Evolutionary conservation across 2,113 vertebrate genomes (phyloP).

Genomic region (Mystacornis crossleyi): DNA sequence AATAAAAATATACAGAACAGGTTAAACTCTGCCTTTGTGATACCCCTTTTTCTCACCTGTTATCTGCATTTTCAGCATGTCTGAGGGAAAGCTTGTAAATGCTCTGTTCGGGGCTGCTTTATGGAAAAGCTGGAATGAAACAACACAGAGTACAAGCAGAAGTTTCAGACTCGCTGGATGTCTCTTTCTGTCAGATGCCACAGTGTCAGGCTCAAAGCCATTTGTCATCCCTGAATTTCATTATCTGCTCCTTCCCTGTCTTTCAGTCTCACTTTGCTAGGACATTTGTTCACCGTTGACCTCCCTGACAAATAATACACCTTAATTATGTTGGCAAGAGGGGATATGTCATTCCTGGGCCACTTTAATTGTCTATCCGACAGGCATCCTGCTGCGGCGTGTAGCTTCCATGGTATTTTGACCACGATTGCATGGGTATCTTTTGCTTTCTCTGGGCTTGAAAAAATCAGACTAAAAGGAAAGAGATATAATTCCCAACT

Average conservation of each 20-base stretch:
- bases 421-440: constrained; percentile 39
- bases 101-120: not conserved
- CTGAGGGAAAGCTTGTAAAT: constrained; percentile 33
- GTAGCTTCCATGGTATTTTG: constrained; percentile 72
- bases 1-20: not conserved
- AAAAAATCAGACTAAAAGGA: not conserved
- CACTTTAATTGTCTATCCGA: constrained; percentile 87
- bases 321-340: constrained; percentile 99
- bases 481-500: not conserved
- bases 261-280: constrained; percentile 89
- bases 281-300: constrained; percentile 97
- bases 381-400: constrained; percentile 75
- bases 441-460: constrained; percentile 37
- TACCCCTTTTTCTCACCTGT: not conserved
- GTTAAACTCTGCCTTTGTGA: not conserved
- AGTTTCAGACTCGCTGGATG: constrained; percentile 82
- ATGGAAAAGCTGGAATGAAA: constrained; percentile 30
- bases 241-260: constrained; percentile 91
- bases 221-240: constrained; percentile 99
- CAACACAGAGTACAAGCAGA: constrained; percentile 58
- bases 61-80: constrained; percentile 5
- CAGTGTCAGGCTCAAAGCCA: constrained; percentile 89
- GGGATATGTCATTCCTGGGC: constrained; percentile 90
- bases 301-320: constrained; percentile 96
- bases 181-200: constrained; percentile 96